Conservation (phyloP, 2,113 vertebrate species). For the Pterocles orientalis region DNA sequence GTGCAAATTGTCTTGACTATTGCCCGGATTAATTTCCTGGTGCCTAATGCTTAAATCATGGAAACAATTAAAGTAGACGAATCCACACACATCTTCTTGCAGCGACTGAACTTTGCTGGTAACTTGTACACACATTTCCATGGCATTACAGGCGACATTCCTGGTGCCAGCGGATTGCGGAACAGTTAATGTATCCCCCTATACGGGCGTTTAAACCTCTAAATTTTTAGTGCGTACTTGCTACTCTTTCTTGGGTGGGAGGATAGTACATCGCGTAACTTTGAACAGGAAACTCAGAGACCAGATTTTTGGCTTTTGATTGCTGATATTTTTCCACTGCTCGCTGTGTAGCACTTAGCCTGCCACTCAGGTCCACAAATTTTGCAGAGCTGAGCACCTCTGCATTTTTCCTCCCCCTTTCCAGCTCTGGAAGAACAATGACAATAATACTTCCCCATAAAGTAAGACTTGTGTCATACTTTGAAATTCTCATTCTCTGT, state of each 20-base stretch:
- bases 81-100: not conserved
- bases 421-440: conserved; percentile 9
- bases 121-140: not conserved
- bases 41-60: conserved; percentile 20
- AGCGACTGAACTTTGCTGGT: not conserved
- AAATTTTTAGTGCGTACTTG: not conserved
- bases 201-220: not conserved
- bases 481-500: not conserved
- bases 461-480: not conserved
- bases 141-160: not conserved
- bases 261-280: rapidly evolving
- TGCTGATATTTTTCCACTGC: not conserved
- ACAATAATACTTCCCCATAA: not conserved
- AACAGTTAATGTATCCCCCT: not conserved
- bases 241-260: not conserved
- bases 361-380: not conserved
- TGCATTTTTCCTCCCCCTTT: not conserved
- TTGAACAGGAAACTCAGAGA: not conserved
- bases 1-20: conserved; percentile 37
- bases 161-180: not conserved
- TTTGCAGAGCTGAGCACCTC: conserved; percentile 3
- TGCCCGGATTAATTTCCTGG: conserved; percentile 44
- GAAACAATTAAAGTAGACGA: not conserved
- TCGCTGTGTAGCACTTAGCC: not conserved
- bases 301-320: conserved; percentile 4